Conservation (phyloP, 2,113 vertebrate species). For the Chaenocephalus aceratus region DNA sequence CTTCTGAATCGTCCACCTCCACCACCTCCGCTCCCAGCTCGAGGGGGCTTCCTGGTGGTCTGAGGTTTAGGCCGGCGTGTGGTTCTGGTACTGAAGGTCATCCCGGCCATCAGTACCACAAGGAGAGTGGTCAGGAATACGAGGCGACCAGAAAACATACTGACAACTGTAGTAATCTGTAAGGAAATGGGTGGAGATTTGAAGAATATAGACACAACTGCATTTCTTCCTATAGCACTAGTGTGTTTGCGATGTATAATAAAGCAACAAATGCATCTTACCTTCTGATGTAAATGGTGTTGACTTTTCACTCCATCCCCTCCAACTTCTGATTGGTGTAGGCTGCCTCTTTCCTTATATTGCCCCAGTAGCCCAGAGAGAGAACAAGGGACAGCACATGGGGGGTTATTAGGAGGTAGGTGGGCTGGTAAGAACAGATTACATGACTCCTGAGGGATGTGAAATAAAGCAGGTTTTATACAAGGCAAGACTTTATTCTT, state of each 20-base stretch:
- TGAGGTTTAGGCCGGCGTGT: conserved; percentile 83
- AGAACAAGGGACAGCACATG: conserved; percentile 59
- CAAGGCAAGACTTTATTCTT: conserved; percentile 73
- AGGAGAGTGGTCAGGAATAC: conserved; percentile 61
- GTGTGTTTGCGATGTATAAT: rapidly evolving
- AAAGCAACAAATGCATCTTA: conserved; percentile 32
- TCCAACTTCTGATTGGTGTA: conserved; percentile 16
- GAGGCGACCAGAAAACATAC: conserved; percentile 60
- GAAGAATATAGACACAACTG: neutral
- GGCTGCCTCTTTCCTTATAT: conserved; percentile 62
- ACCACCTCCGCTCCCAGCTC: conserved; percentile 37
- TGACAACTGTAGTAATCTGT: conserved; percentile 46
- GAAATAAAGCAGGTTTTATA: conserved; percentile 63
- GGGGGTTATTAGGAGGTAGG: conserved; percentile 64
- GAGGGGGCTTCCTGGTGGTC: conserved; percentile 85
- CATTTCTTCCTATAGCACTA: neutral
- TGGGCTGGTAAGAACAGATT: conserved; percentile 72
- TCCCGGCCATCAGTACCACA: conserved; percentile 44
- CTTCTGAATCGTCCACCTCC: conserved; percentile 42
- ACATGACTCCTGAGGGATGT: conserved; percentile 72
- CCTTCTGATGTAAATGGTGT: conserved; percentile 50
- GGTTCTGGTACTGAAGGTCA: conserved; percentile 76
- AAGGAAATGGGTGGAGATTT: neutral
- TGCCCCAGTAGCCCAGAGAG: conserved; percentile 26
- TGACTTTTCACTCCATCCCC: conserved; percentile 62